A percentile compares a stretch with the other conserved stretches of the same genome.
Conservation (phyloP, 1,140 invertebrate genomes). For the Tetragonula clypearis region DNA sequence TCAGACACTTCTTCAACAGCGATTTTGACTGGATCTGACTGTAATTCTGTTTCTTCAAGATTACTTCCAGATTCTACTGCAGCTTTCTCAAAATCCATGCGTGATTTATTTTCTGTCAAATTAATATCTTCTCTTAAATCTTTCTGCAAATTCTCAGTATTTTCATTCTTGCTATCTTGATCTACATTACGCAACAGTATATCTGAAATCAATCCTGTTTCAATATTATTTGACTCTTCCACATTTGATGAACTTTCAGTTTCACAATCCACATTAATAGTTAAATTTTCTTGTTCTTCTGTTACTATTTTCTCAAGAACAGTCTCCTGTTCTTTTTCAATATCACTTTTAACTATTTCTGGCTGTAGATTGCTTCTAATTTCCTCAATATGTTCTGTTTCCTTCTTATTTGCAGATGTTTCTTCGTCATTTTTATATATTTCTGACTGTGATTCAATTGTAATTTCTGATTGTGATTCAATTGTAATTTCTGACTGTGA, state of each 20-base stretch:
- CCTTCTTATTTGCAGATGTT: not conserved
- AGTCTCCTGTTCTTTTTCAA: not conserved
- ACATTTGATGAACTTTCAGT: not conserved
- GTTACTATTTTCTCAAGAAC: not conserved
- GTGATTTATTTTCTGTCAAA: conserved; percentile 1
- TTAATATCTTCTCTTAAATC: conserved; percentile 8
- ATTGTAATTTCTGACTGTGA: too few relatives aligned
- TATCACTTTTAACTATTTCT: not conserved
- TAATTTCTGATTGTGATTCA: too few relatives aligned
- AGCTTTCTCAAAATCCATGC: conserved; percentile 49
- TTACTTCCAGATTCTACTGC: conserved; percentile 51
- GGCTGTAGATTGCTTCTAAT: not conserved
- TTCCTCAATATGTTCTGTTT: not conserved
- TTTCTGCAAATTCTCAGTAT: conserved; percentile 41
- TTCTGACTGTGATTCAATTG: not conserved
- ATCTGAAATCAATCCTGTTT: not conserved
- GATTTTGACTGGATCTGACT: not conserved
- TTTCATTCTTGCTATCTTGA: conserved; percentile 1
- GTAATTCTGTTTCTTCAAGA: conserved; percentile 48
- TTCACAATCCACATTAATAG: not conserved
- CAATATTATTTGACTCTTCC: not conserved
- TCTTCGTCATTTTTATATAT: not conserved
- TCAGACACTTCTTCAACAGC: not conserved
- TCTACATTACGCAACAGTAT: not conserved
- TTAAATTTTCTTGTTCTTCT: not conserved